Evolutionary conservation across 1,140 invertebrate genomes (phyloP).

Genomic region (Trialeurodes vaporariorum): DNA sequence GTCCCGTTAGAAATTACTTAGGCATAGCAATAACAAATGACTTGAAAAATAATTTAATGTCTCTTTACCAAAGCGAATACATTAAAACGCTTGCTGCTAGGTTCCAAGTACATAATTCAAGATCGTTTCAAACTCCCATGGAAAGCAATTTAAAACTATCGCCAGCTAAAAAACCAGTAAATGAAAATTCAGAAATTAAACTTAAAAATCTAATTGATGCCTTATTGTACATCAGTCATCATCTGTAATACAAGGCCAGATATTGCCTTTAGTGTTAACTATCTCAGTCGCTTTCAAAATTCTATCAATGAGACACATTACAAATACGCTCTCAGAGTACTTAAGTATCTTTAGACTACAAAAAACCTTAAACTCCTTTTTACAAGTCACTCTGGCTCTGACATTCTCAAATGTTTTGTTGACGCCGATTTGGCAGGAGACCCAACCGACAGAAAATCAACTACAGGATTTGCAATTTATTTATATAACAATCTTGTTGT

Average conservation of each 20-base stretch:
- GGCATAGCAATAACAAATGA: slow-evolving; percentile 8
- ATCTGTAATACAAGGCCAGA: slow-evolving; percentile 36
- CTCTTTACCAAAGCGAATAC: slow-evolving; percentile 13
- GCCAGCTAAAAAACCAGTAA: slow-evolving; percentile 11
- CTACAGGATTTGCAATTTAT: slow-evolving; percentile 5
- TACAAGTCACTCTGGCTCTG: background rate
- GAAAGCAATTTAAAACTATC: slow-evolving; percentile 20
- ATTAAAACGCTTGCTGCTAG: slow-evolving; percentile 17
- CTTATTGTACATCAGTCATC: slow-evolving; percentile 36
- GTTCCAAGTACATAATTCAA: slow-evolving; percentile 26
- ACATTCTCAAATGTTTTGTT: slow-evolving; percentile 20
- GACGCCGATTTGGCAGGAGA: slow-evolving; percentile 35
- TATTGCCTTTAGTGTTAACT: slow-evolving; percentile 35
- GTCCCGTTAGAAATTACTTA: slow-evolving; percentile 4
- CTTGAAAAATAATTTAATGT: no score
- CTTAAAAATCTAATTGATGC: slow-evolving; percentile 30
- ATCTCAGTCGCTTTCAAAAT: slow-evolving; percentile 36
- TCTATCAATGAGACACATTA: slow-evolving; percentile 31
- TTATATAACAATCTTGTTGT: slow-evolving; percentile 6
- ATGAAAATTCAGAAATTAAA: slow-evolving; percentile 10
- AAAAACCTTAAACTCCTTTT: slow-evolving; percentile 14
- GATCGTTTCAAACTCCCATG: slow-evolving; percentile 24
- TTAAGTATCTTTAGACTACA: slow-evolving; percentile 35
- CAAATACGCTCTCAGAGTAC: slow-evolving; percentile 33
- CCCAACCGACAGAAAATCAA: no score